Conservation (phyloP, 2,888 invertebrate genomes). For the Cartodere bifasciata region DNA sequence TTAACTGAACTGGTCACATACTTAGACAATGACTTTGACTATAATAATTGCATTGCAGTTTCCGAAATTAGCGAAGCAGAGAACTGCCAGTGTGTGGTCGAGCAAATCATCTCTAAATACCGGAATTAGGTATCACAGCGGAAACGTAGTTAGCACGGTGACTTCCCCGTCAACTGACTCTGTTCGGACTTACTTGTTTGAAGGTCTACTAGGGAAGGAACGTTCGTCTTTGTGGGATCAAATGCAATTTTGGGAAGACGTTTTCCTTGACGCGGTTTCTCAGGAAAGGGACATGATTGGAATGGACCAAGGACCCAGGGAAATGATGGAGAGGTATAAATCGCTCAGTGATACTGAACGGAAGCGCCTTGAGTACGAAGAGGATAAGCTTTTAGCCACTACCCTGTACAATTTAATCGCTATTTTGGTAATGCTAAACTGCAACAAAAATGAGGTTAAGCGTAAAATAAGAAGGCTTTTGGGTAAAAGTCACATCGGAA, state of each 20-base stretch:
- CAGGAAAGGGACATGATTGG: slow-evolving; percentile 98
- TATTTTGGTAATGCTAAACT: slow-evolving; percentile 86
- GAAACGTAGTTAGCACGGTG: slow-evolving; percentile 71
- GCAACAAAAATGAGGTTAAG: slow-evolving; percentile 70
- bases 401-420: slow-evolving; percentile 94
- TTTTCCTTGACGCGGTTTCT: slow-evolving; percentile 92
- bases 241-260: slow-evolving; percentile 99
- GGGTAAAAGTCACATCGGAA: slow-evolving; percentile 96
- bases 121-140: slow-evolving; percentile 77
- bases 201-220: slow-evolving; percentile 73
- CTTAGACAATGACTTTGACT: background rate
- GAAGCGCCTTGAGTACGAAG: slow-evolving; percentile 94
- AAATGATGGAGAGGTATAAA: slow-evolving; percentile 98
- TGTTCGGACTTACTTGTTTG: slow-evolving; percentile 81
- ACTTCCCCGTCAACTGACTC: slow-evolving; percentile 84
- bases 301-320: slow-evolving; percentile 98
- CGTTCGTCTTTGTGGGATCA: slow-evolving; percentile 91
- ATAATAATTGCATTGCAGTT: slow-evolving; percentile 45
- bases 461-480: slow-evolving; percentile 81
- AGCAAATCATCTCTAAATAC: slow-evolving; percentile 81
- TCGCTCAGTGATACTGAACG: slow-evolving; percentile 83
- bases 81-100: slow-evolving; percentile 84
- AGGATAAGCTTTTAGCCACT: slow-evolving; percentile 88
- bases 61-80: slow-evolving; percentile 58
- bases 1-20: background rate